These are phyloP conservation scores for Murina feae DNA, from an alignment of 2,113 vertebrate species.

Conservation along the genomic window DNA sequence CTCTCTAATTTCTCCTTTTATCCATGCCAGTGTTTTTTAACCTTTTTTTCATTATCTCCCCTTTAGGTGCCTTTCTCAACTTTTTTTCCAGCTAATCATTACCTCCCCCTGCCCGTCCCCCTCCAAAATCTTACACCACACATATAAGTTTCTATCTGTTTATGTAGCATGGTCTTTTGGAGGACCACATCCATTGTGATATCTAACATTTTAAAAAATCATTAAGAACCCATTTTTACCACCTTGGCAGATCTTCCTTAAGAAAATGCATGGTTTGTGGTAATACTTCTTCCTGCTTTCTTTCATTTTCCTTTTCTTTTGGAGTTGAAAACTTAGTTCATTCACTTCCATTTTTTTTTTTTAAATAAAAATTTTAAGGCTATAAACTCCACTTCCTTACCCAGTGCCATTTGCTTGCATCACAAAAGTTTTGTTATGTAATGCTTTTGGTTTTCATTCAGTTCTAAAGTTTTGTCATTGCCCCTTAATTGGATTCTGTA, in stretches of 20 bases:
- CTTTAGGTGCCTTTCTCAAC: background rate
- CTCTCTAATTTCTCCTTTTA: conserved; percentile 14
- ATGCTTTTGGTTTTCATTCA: background rate
- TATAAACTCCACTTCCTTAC: background rate
- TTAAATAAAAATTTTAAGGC: background rate
- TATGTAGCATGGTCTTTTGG: background rate
- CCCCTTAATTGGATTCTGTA: background rate
- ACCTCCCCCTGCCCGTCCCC: background rate
- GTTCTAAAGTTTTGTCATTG: background rate
- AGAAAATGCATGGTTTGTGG: background rate
- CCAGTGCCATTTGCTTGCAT: background rate
- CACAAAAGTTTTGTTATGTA: background rate
- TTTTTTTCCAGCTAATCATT: background rate
- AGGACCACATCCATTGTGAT: background rate
- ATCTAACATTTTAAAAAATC: background rate
- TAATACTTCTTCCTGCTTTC: background rate
- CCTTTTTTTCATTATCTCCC: background rate
- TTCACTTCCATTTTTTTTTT: background rate
- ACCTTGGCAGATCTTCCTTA: background rate
- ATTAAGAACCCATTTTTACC: background rate
- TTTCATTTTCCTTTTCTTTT: background rate
- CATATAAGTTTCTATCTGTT: background rate
- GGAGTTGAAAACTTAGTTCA: conserved; percentile 10
- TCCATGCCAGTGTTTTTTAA: background rate
- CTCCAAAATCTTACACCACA: background rate